Conservation (phyloP, 2,888 invertebrate species). For the Xestoiulus laeticollis region DNA sequence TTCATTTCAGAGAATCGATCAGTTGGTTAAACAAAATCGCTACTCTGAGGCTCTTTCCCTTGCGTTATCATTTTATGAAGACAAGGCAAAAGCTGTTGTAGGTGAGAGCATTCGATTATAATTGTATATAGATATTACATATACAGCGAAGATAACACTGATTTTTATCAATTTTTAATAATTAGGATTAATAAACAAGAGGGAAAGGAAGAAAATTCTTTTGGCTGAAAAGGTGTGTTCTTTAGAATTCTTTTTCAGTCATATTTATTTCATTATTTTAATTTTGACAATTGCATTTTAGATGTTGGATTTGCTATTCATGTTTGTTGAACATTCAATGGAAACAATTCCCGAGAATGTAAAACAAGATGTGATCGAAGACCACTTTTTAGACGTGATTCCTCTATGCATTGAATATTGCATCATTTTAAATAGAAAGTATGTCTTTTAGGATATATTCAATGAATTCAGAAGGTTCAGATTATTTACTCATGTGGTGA, state of each 20-base stretch:
- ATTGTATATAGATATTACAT: not conserved
- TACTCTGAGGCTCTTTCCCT: conserved; percentile 71
- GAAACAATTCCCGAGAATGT: conserved; percentile 45
- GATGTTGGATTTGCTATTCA: conserved; percentile 63
- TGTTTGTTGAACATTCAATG: conserved; percentile 63
- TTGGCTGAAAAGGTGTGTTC: conserved; percentile 43
- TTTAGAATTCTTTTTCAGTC: not conserved
- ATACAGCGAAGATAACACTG: conserved; percentile 27
- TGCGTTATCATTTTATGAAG: conserved; percentile 72
- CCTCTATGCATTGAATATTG: conserved; percentile 53
- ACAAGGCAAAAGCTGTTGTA: conserved; percentile 72
- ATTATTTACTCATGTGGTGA: conserved; percentile 58
- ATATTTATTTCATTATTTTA: not conserved
- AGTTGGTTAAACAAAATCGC: conserved; percentile 66
- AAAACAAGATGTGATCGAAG: conserved; percentile 49
- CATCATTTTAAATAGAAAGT: conserved; percentile 49
- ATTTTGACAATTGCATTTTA: conserved; percentile 54
- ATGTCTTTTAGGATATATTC: not conserved
- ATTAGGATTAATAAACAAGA: conserved; percentile 37
- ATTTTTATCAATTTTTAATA: not conserved
- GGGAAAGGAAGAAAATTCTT: conserved; percentile 34
- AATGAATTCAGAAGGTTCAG: not conserved
- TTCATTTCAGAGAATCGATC: conserved; percentile 65
- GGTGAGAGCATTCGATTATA: conserved; percentile 60
- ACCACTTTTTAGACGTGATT: conserved; percentile 51